Conservation (phyloP, 2,888 invertebrate species). For the Eristalinus aeneus region DNA sequence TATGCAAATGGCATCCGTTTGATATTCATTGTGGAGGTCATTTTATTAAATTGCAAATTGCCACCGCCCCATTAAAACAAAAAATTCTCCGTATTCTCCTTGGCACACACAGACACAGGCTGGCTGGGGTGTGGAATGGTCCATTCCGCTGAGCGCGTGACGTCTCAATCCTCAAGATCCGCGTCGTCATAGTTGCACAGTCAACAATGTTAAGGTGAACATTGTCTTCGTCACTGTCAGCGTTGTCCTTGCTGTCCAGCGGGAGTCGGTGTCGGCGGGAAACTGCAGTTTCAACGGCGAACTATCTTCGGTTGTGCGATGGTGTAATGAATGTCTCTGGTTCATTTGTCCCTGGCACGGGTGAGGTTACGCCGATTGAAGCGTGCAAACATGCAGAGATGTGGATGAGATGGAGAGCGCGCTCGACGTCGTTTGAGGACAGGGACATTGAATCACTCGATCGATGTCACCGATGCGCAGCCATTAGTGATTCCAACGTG, state of each 20-base stretch:
- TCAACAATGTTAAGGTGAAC: neutral
- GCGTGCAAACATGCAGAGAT: slow-evolving; percentile 40
- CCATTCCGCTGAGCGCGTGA: neutral
- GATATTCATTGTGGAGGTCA: slow-evolving; percentile 70
- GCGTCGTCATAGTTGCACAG: neutral
- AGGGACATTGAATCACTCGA: slow-evolving; percentile 20
- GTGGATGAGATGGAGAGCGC: neutral
- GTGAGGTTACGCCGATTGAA: slow-evolving; percentile 35
- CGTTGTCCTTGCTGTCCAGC: neutral
- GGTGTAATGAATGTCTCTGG: neutral
- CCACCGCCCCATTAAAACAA: slow-evolving; percentile 45
- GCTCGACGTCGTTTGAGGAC: neutral
- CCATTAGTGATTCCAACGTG: slow-evolving; percentile 50
- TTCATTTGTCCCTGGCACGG: neutral
- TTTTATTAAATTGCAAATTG: slow-evolving; percentile 72
- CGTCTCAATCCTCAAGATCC: neutral
- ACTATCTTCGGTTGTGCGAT: neutral
- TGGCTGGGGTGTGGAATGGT: neutral
- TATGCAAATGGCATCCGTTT: slow-evolving; percentile 71
- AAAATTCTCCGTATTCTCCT: neutral
- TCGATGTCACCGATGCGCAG: slow-evolving; percentile 2
- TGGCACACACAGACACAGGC: neutral
- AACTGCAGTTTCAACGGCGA: neutral
- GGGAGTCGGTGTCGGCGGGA: neutral
- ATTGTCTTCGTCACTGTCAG: neutral